Percentiles rank a stretch among this genome's conserved stretches.
Conservation (phyloP, 2,797 vertebrate genomes). For the Nothura maculosa region DNA sequence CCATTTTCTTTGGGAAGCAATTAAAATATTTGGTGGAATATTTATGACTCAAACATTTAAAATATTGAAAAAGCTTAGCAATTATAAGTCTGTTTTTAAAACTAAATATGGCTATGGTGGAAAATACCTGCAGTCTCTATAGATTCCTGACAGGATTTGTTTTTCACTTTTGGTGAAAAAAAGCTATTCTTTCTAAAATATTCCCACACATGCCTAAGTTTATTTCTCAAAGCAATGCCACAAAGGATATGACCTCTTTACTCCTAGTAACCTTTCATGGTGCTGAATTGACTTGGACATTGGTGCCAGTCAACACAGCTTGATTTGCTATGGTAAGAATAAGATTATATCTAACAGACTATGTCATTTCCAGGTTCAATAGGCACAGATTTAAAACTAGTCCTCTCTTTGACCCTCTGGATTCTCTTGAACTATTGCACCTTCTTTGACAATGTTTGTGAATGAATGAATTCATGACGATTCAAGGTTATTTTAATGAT, state of each 20-base stretch:
- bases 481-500: slow-evolving; percentile 91
- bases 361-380: slow-evolving; percentile 88
- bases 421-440: slow-evolving; percentile 89
- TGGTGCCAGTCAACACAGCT: slow-evolving; percentile 85
- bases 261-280: slow-evolving; percentile 86
- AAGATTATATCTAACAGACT: slow-evolving; percentile 86
- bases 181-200: slow-evolving; percentile 85
- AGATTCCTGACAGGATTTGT: slow-evolving; percentile 79
- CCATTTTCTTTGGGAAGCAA: slow-evolving; percentile 25
- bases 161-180: slow-evolving; percentile 76
- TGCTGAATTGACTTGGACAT: slow-evolving; percentile 82
- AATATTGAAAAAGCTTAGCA: slow-evolving; percentile 52
- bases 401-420: slow-evolving; percentile 85
- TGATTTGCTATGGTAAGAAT: slow-evolving; percentile 88
- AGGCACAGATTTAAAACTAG: slow-evolving; percentile 87
- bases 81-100: slow-evolving; percentile 65
- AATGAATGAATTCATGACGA: slow-evolving; percentile 91
- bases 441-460: slow-evolving; percentile 90
- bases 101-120: slow-evolving; percentile 52
- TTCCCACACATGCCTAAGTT: slow-evolving; percentile 87
- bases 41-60: slow-evolving; percentile 60
- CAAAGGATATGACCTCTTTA: slow-evolving; percentile 86
- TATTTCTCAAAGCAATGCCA: slow-evolving; percentile 83
- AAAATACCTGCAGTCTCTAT: slow-evolving; percentile 72
- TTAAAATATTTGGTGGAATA: slow-evolving; percentile 53